Percentiles rank a stretch among this genome's conserved stretches.
phyloP scores from a whole-genome alignment of 2,888 invertebrate genomes.

The Dynastes hyllus region DNA sequence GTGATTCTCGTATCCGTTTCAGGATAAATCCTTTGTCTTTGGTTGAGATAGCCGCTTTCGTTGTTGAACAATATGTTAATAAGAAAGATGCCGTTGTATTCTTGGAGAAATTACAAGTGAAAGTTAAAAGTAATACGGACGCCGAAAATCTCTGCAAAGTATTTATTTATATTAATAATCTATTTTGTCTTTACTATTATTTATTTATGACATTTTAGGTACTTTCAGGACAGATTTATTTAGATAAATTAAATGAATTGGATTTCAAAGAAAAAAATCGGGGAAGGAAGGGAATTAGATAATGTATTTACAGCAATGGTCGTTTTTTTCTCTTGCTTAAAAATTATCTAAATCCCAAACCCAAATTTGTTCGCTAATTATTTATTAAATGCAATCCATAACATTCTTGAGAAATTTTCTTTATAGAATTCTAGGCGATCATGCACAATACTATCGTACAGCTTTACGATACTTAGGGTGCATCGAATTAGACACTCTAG shows the following conservation, averaged over 20 bases:
- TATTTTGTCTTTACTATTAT: too few relatives aligned
- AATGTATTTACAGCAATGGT: too few relatives aligned
- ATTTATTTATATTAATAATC: conserved; percentile 44
- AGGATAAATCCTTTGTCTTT: conserved; percentile 95
- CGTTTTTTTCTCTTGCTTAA: conserved; percentile 95
- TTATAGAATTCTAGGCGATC: conserved; percentile 84
- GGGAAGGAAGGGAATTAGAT: too few relatives aligned
- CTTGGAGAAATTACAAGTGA: conserved; percentile 89
- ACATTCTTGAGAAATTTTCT: background rate
- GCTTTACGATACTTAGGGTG: conserved; percentile 86
- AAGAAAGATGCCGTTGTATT: conserved; percentile 91
- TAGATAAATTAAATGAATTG: conserved; percentile 85
- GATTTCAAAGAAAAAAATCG: conserved; percentile 89
- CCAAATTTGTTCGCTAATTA: too few relatives aligned
- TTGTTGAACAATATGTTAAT: conserved; percentile 85
- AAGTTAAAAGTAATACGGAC: conserved; percentile 89
- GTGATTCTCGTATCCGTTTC: conserved; percentile 59
- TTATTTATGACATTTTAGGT: conserved; percentile 72
- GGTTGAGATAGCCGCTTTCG: conserved; percentile 88
- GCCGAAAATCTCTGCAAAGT: conserved; percentile 90
- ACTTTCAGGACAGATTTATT: conserved; percentile 85
- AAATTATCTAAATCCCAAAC: conserved; percentile 77
- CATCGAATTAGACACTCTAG: conserved; percentile 80
- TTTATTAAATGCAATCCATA: too few relatives aligned
- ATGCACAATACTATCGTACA: conserved; percentile 96